These are phyloP conservation scores for Heteromurus nitidus DNA, from an alignment of 2,888 invertebrate genomes.

Conservation along the genomic window DNA sequence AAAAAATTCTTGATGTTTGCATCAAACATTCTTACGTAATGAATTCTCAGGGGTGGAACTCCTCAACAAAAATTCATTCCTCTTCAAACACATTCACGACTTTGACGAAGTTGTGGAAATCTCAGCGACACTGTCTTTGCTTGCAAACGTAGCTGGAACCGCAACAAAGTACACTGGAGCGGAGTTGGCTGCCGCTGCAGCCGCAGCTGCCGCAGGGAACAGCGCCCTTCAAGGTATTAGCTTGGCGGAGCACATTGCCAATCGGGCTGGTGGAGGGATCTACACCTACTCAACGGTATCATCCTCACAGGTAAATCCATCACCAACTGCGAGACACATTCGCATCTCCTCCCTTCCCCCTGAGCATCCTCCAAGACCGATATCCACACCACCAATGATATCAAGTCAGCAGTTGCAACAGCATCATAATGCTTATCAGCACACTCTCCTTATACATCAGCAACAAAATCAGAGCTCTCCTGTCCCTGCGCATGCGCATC, in stretches of 20 bases:
- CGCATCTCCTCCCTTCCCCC: constrained; percentile 41
- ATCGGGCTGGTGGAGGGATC: too few species aligned
- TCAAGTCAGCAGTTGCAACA: constrained; percentile 47
- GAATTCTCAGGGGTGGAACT: constrained; percentile 65
- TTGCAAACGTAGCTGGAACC: constrained; percentile 48
- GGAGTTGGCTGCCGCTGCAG: constrained; percentile 41
- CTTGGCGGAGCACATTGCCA: too few species aligned
- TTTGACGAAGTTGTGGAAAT: constrained; percentile 67
- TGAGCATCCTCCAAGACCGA: constrained; percentile 52
- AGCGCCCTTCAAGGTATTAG: too few species aligned
- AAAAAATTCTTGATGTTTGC: not conserved
- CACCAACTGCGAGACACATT: constrained; percentile 16
- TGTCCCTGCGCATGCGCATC: constrained; percentile 32
- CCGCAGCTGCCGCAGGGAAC: constrained; percentile 50
- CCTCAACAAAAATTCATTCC: constrained; percentile 62
- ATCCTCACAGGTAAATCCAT: constrained; percentile 32
- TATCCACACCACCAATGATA: constrained; percentile 60
- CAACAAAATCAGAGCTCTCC: constrained; percentile 29
- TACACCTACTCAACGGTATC: too few species aligned
- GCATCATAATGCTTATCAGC: constrained; percentile 15
- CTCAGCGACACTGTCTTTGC: constrained; percentile 61
- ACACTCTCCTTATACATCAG: constrained; percentile 44
- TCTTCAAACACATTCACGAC: constrained; percentile 68
- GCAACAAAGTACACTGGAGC: constrained; percentile 54
- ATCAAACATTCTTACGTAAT: too few species aligned